A percentile compares a stretch with the other conserved stretches of the same genome.
Evolutionary conservation across 1,140 invertebrate species (phyloP).

Genomic region (Elymnias hypermnestra): DNA sequence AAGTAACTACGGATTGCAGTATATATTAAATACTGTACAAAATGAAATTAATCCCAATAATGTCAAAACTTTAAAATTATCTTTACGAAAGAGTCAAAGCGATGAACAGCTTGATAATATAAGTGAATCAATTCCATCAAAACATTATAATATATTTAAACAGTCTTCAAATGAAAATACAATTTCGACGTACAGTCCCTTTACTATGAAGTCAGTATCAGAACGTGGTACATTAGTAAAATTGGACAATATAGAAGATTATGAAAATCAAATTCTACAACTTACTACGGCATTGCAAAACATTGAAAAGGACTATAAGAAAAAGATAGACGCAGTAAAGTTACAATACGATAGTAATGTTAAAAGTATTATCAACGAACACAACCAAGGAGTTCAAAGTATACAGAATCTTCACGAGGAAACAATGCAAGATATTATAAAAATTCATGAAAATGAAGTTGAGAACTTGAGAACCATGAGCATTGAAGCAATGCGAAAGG

Average conservation of each 20-base stretch:
- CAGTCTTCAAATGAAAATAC: constrained; percentile 26
- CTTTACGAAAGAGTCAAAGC: constrained; percentile 28
- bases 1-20: constrained; percentile 37
- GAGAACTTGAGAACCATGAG: constrained; percentile 62
- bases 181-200: constrained; percentile 20
- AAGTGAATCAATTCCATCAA: constrained; percentile 19
- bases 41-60: constrained; percentile 26
- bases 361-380: constrained; percentile 60
- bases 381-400: constrained; percentile 58
- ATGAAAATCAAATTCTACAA: constrained; percentile 45
- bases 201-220: constrained; percentile 19
- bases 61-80: constrained; percentile 13
- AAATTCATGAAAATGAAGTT: constrained; percentile 62
- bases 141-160: constrained; percentile 18
- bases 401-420: constrained; percentile 64
- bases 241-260: constrained; percentile 37
- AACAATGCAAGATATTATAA: constrained; percentile 52
- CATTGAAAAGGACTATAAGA: constrained; percentile 55
- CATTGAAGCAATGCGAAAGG: constrained; percentile 59
- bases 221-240: constrained; percentile 44
- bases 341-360: constrained; percentile 58
- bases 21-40: constrained; percentile 38
- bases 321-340: constrained; percentile 59
- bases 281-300: constrained; percentile 48
- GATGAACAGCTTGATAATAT: constrained; percentile 22